phyloP scores from a whole-genome alignment of 2,888 invertebrate species.

The Copidosoma aretas region DNA sequence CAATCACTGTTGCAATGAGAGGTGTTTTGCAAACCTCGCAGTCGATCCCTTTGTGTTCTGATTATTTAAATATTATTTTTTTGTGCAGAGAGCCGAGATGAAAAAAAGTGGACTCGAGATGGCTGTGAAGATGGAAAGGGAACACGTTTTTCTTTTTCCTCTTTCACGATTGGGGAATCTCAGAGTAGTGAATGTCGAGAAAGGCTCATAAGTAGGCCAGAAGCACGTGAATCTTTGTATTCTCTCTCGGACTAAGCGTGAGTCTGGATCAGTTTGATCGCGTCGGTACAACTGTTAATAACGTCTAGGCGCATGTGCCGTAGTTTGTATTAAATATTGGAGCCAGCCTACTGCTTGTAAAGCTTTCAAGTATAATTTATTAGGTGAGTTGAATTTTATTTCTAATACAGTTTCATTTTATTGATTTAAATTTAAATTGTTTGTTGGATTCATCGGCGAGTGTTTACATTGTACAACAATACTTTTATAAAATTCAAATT shows the following conservation, averaged over 20 bases:
- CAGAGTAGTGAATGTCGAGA: conserved; percentile 49
- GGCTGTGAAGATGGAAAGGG: not conserved
- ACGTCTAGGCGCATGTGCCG: conserved; percentile 1
- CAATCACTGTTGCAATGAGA: no score
- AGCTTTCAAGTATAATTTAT: no score
- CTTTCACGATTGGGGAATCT: conserved; percentile 35
- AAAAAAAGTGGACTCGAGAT: not conserved
- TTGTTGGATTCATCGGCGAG: no score
- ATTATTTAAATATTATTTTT: not conserved
- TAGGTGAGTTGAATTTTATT: no score
- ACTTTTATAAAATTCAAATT: no score
- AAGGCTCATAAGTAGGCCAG: conserved; percentile 59
- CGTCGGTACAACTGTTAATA: conserved; percentile 20
- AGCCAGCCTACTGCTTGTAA: no score
- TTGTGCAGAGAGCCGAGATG: not conserved
- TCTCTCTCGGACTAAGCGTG: conserved; percentile 57
- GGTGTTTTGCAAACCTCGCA: not conserved
- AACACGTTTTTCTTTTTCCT: not conserved
- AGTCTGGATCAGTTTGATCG: conserved; percentile 48
- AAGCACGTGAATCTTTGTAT: conserved; percentile 58
- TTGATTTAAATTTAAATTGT: no score
- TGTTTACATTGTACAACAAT: no score
- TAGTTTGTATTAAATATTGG: not conserved
- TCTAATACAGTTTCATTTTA: no score
- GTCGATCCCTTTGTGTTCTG: not conserved